Conservation (phyloP, 2,888 invertebrate genomes). For the Chrysolina haemoptera region DNA sequence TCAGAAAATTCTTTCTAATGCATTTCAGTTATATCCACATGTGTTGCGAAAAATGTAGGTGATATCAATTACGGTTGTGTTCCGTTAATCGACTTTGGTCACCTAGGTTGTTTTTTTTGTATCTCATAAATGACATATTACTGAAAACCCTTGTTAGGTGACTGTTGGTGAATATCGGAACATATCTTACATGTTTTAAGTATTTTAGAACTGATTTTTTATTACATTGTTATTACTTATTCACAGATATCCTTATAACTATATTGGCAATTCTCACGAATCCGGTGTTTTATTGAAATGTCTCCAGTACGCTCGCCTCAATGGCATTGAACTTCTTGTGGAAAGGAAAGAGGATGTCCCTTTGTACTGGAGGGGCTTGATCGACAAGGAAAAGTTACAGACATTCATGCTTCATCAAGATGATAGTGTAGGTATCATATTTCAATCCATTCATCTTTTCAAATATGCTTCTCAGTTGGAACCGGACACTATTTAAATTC, state of each 20-base stretch:
- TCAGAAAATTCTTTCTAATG: conserved; percentile 65
- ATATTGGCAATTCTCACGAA: conserved; percentile 54
- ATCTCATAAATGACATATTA: too few species aligned
- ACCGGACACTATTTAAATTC: too few species aligned
- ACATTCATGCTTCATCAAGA: conserved; percentile 74
- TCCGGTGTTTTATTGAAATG: conserved; percentile 70
- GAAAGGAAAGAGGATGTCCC: conserved; percentile 52
- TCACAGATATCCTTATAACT: conserved; percentile 56
- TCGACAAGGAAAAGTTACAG: conserved; percentile 72
- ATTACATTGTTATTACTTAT: not conserved
- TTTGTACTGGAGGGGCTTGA: conserved; percentile 72
- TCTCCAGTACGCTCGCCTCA: conserved; percentile 71
- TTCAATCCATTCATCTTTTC: not conserved
- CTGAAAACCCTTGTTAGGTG: too few species aligned
- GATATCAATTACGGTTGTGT: too few species aligned
- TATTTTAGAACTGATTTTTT: not conserved
- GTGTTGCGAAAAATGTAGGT: conserved; percentile 63
- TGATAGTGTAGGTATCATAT: conserved; percentile 72
- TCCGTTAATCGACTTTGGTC: too few species aligned
- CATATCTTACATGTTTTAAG: too few species aligned
- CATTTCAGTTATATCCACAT: conserved; percentile 64
- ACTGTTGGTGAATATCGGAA: too few species aligned
- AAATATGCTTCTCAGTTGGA: too few species aligned
- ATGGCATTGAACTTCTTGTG: conserved; percentile 64
- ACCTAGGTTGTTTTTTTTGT: too few species aligned